phyloP scores from a whole-genome alignment of 2,888 invertebrate genomes.

The Agriotes lineatus region DNA sequence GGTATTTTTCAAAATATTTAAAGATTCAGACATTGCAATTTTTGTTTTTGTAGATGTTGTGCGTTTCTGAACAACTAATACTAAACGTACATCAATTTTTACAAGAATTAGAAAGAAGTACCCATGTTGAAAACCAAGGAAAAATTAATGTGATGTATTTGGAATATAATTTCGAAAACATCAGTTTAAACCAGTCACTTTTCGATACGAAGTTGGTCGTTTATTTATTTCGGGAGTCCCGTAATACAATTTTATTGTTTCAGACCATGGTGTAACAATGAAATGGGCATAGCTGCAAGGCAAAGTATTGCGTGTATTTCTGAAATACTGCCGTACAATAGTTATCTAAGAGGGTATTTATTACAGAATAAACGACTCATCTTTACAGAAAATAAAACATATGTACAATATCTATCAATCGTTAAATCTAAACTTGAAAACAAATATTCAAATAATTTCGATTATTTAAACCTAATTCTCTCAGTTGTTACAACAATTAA shows the following conservation, averaged over 20 bases:
- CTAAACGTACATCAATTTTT: slow-evolving; percentile 53
- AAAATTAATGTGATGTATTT: slow-evolving; percentile 52
- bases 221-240: background rate
- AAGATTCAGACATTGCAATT: background rate
- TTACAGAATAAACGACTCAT: slow-evolving; percentile 31
- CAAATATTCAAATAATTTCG: background rate
- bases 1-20: slow-evolving; percentile 36
- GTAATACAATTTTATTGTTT: too few species aligned
- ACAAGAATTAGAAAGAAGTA: slow-evolving; percentile 49
- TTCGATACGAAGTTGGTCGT: slow-evolving; percentile 15
- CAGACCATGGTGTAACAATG: slow-evolving; percentile 46
- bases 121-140: slow-evolving; percentile 53
- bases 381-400: slow-evolving; percentile 25
- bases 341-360: slow-evolving; percentile 47
- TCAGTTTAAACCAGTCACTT: slow-evolving; percentile 19
- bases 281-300: slow-evolving; percentile 56
- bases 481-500: slow-evolving; percentile 48
- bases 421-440: background rate
- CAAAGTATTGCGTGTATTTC: slow-evolving; percentile 54
- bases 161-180: slow-evolving; percentile 34
- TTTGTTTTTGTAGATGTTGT: slow-evolving; percentile 51
- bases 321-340: slow-evolving; percentile 51
- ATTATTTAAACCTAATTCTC: slow-evolving; percentile 34
- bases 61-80: slow-evolving; percentile 50
- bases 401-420: background rate